Evolutionary conservation across 2,888 invertebrate species (phyloP).

Genomic region (Sminthurides aquaticus): DNA sequence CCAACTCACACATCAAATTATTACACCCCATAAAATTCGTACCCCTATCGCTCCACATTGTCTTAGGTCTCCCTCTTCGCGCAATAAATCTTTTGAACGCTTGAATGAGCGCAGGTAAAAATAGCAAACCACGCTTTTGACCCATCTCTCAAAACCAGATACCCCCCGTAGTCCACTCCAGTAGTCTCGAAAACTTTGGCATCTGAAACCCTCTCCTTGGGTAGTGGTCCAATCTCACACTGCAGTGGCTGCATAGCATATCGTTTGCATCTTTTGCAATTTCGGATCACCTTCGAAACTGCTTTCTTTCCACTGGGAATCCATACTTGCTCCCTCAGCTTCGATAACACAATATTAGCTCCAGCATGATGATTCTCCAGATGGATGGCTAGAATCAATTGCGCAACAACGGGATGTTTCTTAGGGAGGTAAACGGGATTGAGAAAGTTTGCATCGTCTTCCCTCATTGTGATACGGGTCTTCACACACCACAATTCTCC

Average conservation of each 20-base stretch:
- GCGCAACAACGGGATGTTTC: neutral
- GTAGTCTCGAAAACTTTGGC: conserved; percentile 43
- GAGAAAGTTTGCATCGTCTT: neutral
- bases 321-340: neutral
- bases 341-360: neutral
- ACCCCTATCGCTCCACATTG: conserved; percentile 46
- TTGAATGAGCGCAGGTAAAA: conserved; percentile 46
- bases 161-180: conserved; percentile 47
- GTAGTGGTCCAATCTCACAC: conserved; percentile 31
- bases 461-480: conserved; percentile 17
- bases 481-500: too few relatives aligned
- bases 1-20: neutral
- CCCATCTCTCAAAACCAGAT: conserved; percentile 43
- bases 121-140: conserved; percentile 45
- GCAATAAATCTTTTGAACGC: conserved; percentile 45
- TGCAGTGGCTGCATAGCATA: neutral
- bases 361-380: neutral
- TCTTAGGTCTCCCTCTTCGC: conserved; percentile 44
- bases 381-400: neutral
- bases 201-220: conserved; percentile 43
- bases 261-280: neutral
- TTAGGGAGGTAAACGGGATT: neutral
- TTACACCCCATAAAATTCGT: conserved; percentile 45
- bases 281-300: neutral
- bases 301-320: neutral